Evolutionary conservation across 2,797 vertebrate species (phyloP).

Genomic region (Onychomys arenicola): DNA sequence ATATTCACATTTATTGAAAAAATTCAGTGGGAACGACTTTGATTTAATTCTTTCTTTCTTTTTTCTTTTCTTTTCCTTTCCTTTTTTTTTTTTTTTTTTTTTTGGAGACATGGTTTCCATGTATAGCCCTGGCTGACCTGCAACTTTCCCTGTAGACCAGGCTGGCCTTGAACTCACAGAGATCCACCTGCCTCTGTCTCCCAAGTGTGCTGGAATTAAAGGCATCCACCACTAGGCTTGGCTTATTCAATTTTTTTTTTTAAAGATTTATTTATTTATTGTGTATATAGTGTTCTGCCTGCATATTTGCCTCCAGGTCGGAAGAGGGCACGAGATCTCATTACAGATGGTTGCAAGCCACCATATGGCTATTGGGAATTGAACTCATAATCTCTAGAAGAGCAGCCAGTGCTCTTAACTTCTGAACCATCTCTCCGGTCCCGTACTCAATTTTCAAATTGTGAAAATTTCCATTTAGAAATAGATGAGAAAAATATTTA

Average conservation of each 20-base stretch:
- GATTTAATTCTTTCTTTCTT: not conserved
- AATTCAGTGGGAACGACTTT: not conserved
- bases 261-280: no score
- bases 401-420: no score
- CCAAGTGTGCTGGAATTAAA: not conserved
- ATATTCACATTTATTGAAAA: slow-evolving; percentile 4
- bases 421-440: no score
- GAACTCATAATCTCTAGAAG: no score
- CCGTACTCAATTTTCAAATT: not conserved
- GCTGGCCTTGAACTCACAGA: not conserved
- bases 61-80: not conserved
- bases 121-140: not conserved
- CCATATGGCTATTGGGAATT: no score
- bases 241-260: not conserved
- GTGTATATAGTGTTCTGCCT: no score
- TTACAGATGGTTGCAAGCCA: no score
- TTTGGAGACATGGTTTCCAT: not conserved
- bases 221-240: not conserved
- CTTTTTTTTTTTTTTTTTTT: not conserved
- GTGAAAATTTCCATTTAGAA: slow-evolving; percentile 26
- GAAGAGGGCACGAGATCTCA: no score
- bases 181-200: not conserved
- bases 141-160: not conserved
- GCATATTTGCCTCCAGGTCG: no score
- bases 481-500: slow-evolving; percentile 7